Conservation (phyloP, 1,140 invertebrate species). For the Drosophila parvula region DNA sequence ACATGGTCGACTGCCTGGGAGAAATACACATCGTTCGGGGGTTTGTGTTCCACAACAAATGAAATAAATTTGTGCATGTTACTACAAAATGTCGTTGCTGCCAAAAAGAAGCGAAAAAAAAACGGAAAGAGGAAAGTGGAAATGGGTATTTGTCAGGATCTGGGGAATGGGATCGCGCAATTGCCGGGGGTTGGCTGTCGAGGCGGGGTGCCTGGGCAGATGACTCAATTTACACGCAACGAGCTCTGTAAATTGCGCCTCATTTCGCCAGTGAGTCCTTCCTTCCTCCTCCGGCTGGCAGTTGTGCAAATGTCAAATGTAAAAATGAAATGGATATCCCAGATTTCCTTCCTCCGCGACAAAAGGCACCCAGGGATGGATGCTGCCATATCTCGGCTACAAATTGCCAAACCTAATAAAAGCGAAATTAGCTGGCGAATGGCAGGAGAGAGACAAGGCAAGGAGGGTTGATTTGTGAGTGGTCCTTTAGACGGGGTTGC, state of each 20-base stretch:
- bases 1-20: conserved; percentile 49
- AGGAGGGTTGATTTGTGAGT: conserved; percentile 31
- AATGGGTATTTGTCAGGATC: conserved; percentile 25
- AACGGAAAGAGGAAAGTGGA: conserved; percentile 39
- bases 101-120: conserved; percentile 41
- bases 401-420: conserved; percentile 77
- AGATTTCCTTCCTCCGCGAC: conserved; percentile 29
- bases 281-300: conserved; percentile 78
- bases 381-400: conserved; percentile 28
- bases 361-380: conserved; percentile 7
- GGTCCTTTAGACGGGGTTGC: conserved; percentile 11
- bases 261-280: conserved; percentile 77
- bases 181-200: conserved; percentile 13
- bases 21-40: conserved; percentile 12
- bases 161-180: conserved; percentile 11
- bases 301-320: conserved; percentile 73
- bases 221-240: conserved; percentile 82
- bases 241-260: conserved; percentile 80
- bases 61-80: conserved; percentile 73
- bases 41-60: conserved; percentile 51
- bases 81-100: conserved; percentile 74
- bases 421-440: conserved; percentile 67
- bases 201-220: conserved; percentile 65
- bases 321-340: conserved; percentile 51
- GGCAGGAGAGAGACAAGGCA: background rate